Percentiles rank a stretch among this genome's conserved stretches.
Evolutionary conservation across 2,888 invertebrate species (phyloP).

Genomic region (Noctua fimbriata): DNA sequence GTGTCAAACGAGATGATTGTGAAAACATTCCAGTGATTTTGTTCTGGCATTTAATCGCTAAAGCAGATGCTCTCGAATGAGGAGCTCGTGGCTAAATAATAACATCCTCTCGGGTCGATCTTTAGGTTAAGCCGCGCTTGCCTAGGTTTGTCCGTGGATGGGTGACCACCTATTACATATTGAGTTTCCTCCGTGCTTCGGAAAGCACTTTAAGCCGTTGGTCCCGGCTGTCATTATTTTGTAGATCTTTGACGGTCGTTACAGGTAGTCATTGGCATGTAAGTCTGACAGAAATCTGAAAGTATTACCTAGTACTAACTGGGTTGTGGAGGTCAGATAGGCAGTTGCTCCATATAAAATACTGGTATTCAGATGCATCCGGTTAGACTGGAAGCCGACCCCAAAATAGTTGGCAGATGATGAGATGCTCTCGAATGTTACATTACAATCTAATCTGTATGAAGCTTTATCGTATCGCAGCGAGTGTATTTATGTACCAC

Average conservation of each 20-base stretch:
- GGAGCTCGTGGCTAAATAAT: no score
- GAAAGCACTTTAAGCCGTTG: no score
- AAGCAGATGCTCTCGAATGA: slow-evolving; percentile 20
- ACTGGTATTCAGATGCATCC: background rate
- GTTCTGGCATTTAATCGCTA: slow-evolving; percentile 15
- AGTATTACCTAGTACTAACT: no score
- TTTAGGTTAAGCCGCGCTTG: no score
- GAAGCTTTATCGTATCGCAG: slow-evolving; percentile 38
- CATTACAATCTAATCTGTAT: slow-evolving; percentile 25
- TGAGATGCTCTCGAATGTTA: slow-evolving; percentile 8
- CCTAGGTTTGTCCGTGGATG: no score
- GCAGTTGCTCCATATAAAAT: background rate
- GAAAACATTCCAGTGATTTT: slow-evolving; percentile 23
- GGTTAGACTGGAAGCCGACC: background rate
- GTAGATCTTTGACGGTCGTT: no score
- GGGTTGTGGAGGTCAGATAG: background rate
- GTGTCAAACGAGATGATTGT: slow-evolving; percentile 1
- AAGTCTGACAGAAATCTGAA: no score
- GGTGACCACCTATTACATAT: no score
- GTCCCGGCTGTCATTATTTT: no score
- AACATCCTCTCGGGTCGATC: no score
- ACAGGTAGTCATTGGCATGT: no score
- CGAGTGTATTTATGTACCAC: slow-evolving; percentile 63
- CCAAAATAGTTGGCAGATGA: background rate
- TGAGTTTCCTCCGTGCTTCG: no score